Evolutionary conservation across 2,113 vertebrate species (phyloP), one percentile per base, ranked within the genome.

Genomic region (Capricornis sumatraensis): DNA sequence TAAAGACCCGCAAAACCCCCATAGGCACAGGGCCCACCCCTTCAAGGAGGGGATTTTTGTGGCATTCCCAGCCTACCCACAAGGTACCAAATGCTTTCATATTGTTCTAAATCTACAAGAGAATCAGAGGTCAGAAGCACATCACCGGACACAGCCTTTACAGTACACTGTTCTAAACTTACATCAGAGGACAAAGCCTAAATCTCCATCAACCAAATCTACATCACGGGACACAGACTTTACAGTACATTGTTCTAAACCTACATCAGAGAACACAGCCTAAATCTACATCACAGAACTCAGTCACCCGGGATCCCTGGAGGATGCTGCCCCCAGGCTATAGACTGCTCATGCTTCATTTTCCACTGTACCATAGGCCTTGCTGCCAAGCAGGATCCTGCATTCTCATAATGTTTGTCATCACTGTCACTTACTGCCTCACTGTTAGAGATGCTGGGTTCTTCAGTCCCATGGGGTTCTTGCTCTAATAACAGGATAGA

Each of bases 1-100:
- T 71, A 36, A 23, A n/a, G n/a, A 21, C n/a, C n/a, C 0, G 0
- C n/a, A 36, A 71, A 71, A 71, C n/a, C n/a, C 17, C n/a, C 19
- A 6, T 3, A 36, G 19, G 64, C n/a, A 36, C n/a, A 5, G 4
- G 17, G 9, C 9, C 64, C 17, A 71, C n/a, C 9, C n/a, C 19
- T 71, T 71, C n/a, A 23, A 71, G 17, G 17, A 71, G n/a, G n/a
- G n/a, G n/a, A 23, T 71, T 36, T 19, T 36, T 21, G n/a, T 71
- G 64, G 17, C 9, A 36, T 23, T 71, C n/a, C 10, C n/a, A 71
- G n/a, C n/a, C n/a, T 71, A 71, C n/a, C 19, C n/a, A 71, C n/a
- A 71, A 67, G n/a, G 23, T 36, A 71, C 4, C 64, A 71, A 36
- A 36, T 71, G 17, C n/a, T 71, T 71, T 71, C 64, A 36, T 71